Conservation (phyloP, 2,888 invertebrate genomes). For the Pteria penguin region DNA sequence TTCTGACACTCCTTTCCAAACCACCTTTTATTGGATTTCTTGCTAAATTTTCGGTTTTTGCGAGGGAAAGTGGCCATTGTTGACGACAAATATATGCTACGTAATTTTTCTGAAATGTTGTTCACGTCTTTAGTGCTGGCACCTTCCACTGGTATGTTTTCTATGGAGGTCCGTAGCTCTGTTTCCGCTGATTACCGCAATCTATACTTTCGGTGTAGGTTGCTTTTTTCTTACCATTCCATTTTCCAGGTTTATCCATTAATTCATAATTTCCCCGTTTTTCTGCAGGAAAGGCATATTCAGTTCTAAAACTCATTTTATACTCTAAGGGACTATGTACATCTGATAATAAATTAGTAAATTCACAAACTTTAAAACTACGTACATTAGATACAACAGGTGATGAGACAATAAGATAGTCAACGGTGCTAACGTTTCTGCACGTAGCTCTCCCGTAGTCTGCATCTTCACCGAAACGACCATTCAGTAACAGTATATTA, state of each 20-base stretch:
- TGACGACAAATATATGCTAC: not conserved
- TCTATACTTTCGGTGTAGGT: not conserved
- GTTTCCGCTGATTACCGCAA: too few species aligned
- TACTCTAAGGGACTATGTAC: slow-evolving; percentile 4
- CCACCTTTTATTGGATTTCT: slow-evolving; percentile 19
- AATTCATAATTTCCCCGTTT: not conserved
- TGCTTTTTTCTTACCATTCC: not conserved
- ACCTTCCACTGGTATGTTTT: too few species aligned
- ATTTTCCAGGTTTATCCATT: not conserved
- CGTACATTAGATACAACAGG: not conserved
- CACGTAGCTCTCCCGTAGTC: slow-evolving; percentile 10
- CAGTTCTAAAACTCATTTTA: not conserved
- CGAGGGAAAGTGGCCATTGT: not conserved
- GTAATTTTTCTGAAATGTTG: not conserved
- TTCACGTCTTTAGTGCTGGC: too few species aligned
- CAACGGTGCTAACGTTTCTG: slow-evolving; percentile 11
- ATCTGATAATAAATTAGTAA: slow-evolving; percentile 17
- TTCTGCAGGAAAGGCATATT: not conserved
- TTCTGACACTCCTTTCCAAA: slow-evolving; percentile 37
- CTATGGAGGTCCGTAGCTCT: too few species aligned
- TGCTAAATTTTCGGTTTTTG: not conserved
- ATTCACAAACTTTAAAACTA: slow-evolving; percentile 14
- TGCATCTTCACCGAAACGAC: slow-evolving; percentile 9
- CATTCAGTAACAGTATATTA: slow-evolving; percentile 23
- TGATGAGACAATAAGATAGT: slow-evolving; percentile 16